Evolutionary conservation across 2,113 vertebrate genomes (phyloP).

Genomic region (Oreochromis spilurus): DNA sequence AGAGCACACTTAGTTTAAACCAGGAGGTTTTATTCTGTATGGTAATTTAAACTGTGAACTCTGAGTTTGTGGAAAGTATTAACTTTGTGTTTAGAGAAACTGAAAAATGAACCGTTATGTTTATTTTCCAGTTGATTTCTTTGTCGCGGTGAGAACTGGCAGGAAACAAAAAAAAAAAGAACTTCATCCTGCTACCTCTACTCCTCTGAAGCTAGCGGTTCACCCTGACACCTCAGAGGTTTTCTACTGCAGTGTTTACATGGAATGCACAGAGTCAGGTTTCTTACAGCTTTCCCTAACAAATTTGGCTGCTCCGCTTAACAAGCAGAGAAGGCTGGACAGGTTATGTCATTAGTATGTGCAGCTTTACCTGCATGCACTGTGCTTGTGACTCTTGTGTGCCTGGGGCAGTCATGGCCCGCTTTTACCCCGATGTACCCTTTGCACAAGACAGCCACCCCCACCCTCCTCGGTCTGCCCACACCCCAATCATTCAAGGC

Average conservation of each 20-base stretch:
- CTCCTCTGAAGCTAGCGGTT: slow-evolving; percentile 23
- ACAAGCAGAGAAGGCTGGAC: background rate
- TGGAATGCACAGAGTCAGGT: slow-evolving; percentile 29
- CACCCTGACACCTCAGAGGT: slow-evolving; percentile 39
- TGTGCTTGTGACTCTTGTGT: slow-evolving; percentile 53
- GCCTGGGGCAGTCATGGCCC: slow-evolving; percentile 50
- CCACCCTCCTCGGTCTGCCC: background rate
- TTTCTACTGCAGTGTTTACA: slow-evolving; percentile 66
- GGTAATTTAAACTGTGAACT: slow-evolving; percentile 25
- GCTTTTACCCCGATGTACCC: slow-evolving; percentile 26
- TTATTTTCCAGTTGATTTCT: slow-evolving; percentile 5
- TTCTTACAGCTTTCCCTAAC: slow-evolving; percentile 3
- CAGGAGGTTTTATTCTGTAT: slow-evolving; percentile 7
- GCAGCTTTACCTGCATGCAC: slow-evolving; percentile 71
- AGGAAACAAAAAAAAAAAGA: background rate
- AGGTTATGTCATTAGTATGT: slow-evolving; percentile 44
- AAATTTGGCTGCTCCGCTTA: background rate
- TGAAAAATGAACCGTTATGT: background rate
- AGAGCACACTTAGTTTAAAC: slow-evolving; percentile 46
- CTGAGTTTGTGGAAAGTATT: slow-evolving; percentile 26
- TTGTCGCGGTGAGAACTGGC: background rate
- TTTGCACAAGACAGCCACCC: slow-evolving; percentile 33
- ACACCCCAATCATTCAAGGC: slow-evolving; percentile 37
- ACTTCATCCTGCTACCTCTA: slow-evolving; percentile 35
- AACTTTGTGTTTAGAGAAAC: slow-evolving; percentile 6